phyloP scores from a whole-genome alignment of 23 tunicate genomes.

The Ascidia mentula region DNA sequence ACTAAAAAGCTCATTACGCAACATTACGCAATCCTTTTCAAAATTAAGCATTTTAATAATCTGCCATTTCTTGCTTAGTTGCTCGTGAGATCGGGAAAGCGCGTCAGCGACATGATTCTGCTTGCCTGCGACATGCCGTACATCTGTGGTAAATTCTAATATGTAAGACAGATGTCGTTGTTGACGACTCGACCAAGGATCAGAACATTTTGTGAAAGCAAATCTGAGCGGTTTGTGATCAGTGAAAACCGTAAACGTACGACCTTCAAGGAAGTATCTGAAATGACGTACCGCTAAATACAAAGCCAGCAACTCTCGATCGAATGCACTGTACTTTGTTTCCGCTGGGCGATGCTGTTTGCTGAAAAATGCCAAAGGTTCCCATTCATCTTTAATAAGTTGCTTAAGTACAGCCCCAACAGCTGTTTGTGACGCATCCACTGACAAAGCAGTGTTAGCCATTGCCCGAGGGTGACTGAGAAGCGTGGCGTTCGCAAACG shows the following conservation, averaged over 20 bases:
- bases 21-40: too few relatives aligned
- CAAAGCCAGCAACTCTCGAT: too few relatives aligned
- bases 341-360: neutral
- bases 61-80: too few relatives aligned
- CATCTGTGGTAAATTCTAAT: slow-evolving; percentile 5
- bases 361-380: slow-evolving; percentile 11
- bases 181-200: slow-evolving; percentile 10
- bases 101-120: neutral
- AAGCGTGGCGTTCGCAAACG: neutral
- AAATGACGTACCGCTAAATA: too few relatives aligned
- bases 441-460: neutral
- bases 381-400: neutral
- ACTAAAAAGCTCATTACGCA: too few relatives aligned
- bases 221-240: slow-evolving; percentile 11
- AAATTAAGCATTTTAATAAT: too few relatives aligned
- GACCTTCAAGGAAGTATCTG: too few relatives aligned
- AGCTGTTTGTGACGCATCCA: neutral
- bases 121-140: neutral
- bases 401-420: slow-evolving; percentile 11
- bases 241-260: too few relatives aligned
- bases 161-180: neutral
- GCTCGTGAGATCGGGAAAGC: neutral
- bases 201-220: neutral
- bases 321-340: too few relatives aligned
- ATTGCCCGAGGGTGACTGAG: neutral